Base-by-base conservation (phyloP, 2,113 vertebrate genomes). In the Peromyscus leucopus region DNA sequence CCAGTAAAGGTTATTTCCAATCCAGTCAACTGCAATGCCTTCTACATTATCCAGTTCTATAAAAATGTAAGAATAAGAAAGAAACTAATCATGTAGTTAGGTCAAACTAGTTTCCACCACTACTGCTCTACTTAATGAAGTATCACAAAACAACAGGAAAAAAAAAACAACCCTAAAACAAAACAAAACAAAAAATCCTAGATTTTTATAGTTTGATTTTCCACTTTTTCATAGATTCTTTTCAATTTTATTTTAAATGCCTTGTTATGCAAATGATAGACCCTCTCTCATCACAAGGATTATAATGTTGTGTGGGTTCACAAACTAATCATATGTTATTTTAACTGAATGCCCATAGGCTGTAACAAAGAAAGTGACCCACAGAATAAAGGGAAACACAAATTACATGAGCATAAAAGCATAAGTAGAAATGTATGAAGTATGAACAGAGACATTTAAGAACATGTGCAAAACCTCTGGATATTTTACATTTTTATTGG, bases 11-110 rank as follows among this genome's bases (percentile, higher is more conserved):
- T 99, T 99, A 97, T 99, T 99, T 95, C 99, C 99, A 98, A 99
- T 99, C 99, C 99, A 99, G 97, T 99, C 99, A 96, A 99, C 99
- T 76, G 99, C 99, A 97, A 99, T 99, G 33, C 99, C 99, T 98
- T 99, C 99, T 36, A 99, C 99, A 69, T 99, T 99, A 98, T 99
- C 99, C 2, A 99, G 99, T 97, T 99, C 99, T 99, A 93, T 83
- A 71, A 82, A 92, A 89, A 86, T 59, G 55, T 55, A n/a, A 94
- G 67, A 12, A 7, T 1, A 90, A 80, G 3, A 76, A 72, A 94
- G 3, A 59, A 86, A 39, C 0, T 8, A 19, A 72, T 46, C 83
- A 39, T 75, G 55, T 1, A 90, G 33, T 63, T 51, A 36, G 51
- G 17, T 72, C 59, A 90, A 90, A 90, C 21, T 16, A 75, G 1